Evolutionary conservation across 2,113 vertebrate species (phyloP), one percentile per base, ranked within the genome.

Genomic region (Thamnaconus septentrionalis): DNA sequence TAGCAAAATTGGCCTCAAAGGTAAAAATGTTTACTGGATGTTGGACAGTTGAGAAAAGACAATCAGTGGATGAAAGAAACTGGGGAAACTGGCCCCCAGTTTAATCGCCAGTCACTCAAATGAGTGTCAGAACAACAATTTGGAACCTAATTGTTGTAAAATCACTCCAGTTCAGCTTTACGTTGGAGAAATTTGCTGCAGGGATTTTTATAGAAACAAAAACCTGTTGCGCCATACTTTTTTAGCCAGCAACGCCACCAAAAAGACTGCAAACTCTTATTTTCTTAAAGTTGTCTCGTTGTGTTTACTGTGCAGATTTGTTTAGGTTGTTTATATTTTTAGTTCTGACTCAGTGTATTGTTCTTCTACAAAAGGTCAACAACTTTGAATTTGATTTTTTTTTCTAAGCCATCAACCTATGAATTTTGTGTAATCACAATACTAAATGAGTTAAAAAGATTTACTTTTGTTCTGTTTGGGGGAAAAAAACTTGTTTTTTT

Each of bases 401-500:
- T 79, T 82, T 79, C 76, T 79, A 71, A 82, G 85, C 87, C 87
- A 87, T 88, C 54, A 69, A 65, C 18, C 53, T 76, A 59, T 71
- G 56, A 53, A 78, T 73, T 75, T 70, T 66, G 68, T 59, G 68
- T 60, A 44, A 68, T 61, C 60, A 76, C 71, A 78, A 73, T 66
- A 61, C 66, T 75, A 69, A 53, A 68, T 67, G 68, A 80, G 80
- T 78, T 81, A 61, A 18, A 49, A 62, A 69, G 55, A 71, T 59
- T 64, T 70, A 51, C 73, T 53, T 78, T 73, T 71, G 41, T 73
- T 69, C 43, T 70, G 67, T 76, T 69, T 73, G 74, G 31, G 4
- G 7, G 48, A 70, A 54, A 53, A 8, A 4, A 11, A 64, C 56
- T 53, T 18, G 55, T 70, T 69, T 75, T 60, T 31, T 65, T 73